Base-by-base conservation (phyloP, 2,797 vertebrate genomes). In the Poecilia gillii region DNA sequence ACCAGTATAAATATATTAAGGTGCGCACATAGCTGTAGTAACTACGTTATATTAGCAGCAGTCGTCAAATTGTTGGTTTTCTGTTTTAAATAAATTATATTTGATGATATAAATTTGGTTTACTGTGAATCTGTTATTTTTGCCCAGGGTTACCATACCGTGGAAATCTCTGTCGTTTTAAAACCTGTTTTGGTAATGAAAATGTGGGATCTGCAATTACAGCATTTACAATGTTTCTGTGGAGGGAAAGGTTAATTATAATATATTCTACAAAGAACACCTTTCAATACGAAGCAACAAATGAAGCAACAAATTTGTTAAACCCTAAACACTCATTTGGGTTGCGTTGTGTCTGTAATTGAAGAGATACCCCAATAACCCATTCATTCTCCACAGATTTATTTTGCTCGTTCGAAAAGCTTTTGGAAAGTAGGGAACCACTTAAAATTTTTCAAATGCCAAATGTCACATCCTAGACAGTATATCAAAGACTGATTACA, bases 371-470 rank as follows among this genome's bases (percentile, higher is more conserved):
- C 23, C 14, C n/a, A 25, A 53, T 20, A n/a, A 8, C 46, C n/a
- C 59, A 43, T n/a, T 62, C 36, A 68, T 76, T 79, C 72, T 41
- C 6, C 23, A 25, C 55, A 28, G 28, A 49, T 88, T 81, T 57
- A 36, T 76, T 85, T 74, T 64, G 28, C 78, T 49, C 20, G 5
- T 31, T 78, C 45, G 13, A 75, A 82, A 84, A 57, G 46, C 74
- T 75, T 72, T 59, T 39, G 49, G 46, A 1, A 75, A 82, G 79
- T 39, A 71, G 73, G 55, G 73, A 90, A 89, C 83, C 83, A 91
- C 86, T 89, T 90, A 88, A 90, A 91, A 88, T 94, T 88, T 91
- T 84, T 90, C 28, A 90, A 80, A 94, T 93, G 82, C 92, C 92
- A 41, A 78, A 78, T 41, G 92, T 93, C 93, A 92, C 14, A 73